phyloP scores from a whole-genome alignment of 53 echinoderm and acorn worm genomes.

The Actinopyga echinites region DNA sequence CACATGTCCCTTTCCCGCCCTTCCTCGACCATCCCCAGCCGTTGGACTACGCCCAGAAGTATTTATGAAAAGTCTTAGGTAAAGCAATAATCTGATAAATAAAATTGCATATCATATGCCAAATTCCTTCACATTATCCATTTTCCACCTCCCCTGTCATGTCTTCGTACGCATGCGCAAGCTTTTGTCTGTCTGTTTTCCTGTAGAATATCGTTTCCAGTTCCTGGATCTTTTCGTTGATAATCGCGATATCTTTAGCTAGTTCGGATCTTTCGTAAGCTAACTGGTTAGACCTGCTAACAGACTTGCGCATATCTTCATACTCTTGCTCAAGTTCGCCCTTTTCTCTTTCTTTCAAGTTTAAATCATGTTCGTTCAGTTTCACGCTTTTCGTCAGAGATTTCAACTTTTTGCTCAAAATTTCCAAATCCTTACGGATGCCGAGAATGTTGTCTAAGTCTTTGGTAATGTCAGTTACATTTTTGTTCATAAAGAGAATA shows the following conservation, averaged over 20 bases:
- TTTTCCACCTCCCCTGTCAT: slow-evolving; percentile 44
- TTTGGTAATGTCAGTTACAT: slow-evolving; percentile 74
- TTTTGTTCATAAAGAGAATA: slow-evolving; percentile 61
- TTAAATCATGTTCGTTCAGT: slow-evolving; percentile 68
- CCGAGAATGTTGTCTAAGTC: slow-evolving; percentile 81
- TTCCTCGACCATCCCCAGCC: no score
- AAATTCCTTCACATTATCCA: background rate
- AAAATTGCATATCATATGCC: no score
- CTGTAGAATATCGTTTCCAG: slow-evolving; percentile 82
- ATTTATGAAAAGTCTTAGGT: no score
- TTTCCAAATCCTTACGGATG: slow-evolving; percentile 77
- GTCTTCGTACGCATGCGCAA: slow-evolving; percentile 69
- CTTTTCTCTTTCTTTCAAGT: slow-evolving; percentile 67
- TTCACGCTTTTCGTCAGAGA: slow-evolving; percentile 80
- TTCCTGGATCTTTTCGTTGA: slow-evolving; percentile 90
- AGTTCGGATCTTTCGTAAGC: slow-evolving; percentile 88
- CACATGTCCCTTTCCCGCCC: no score
- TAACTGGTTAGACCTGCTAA: slow-evolving; percentile 85
- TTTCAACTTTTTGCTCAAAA: slow-evolving; percentile 81
- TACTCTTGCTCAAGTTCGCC: slow-evolving; percentile 64
- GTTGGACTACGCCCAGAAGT: no score
- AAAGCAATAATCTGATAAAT: no score
- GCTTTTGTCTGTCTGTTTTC: slow-evolving; percentile 83
- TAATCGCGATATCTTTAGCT: slow-evolving; percentile 79
- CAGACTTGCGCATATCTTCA: slow-evolving; percentile 65